Conservation (phyloP, 1,140 invertebrate species). For the Apis cerana region DNA sequence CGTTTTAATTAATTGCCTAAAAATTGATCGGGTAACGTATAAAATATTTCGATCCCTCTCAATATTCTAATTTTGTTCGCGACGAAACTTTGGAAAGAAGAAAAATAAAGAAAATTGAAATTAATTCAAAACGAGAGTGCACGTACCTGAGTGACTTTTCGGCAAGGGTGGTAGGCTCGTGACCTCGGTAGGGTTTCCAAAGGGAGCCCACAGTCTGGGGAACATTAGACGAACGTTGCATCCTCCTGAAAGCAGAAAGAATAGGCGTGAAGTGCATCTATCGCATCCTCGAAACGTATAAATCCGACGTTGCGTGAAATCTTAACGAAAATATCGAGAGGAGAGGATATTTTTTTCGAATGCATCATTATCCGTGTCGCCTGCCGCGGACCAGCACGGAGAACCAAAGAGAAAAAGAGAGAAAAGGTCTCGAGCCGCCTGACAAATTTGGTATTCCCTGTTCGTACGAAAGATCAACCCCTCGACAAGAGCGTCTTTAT, state of each 20-base stretch:
- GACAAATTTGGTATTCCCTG: slow-evolving; percentile 79
- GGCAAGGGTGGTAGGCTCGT: slow-evolving; percentile 73
- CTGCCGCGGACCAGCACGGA: slow-evolving; percentile 8
- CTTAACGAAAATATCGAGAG: background rate
- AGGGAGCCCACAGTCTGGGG: slow-evolving; percentile 78
- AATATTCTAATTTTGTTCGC: no score
- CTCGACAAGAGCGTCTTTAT: slow-evolving; percentile 80
- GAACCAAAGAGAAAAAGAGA: background rate
- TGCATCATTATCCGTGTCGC: slow-evolving; percentile 54
- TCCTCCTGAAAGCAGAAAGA: slow-evolving; percentile 61
- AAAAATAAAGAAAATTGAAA: no score
- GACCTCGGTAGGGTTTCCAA: slow-evolving; percentile 72
- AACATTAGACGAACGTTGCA: slow-evolving; percentile 79
- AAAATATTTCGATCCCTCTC: background rate
- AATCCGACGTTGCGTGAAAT: slow-evolving; percentile 6
- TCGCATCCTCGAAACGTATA: no score
- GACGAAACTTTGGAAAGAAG: no score
- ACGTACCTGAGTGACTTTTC: slow-evolving; percentile 77
- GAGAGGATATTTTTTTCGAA: slow-evolving; percentile 33
- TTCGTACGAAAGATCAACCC: slow-evolving; percentile 78
- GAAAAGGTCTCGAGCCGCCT: slow-evolving; percentile 60
- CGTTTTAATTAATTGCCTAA: background rate
- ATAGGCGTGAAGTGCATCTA: background rate
- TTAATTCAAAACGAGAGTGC: no score
- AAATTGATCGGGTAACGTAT: slow-evolving; percentile 3